Base-by-base conservation (phyloP, 2,888 invertebrate genomes). In the Acanthosepion pharaonis region DNA sequence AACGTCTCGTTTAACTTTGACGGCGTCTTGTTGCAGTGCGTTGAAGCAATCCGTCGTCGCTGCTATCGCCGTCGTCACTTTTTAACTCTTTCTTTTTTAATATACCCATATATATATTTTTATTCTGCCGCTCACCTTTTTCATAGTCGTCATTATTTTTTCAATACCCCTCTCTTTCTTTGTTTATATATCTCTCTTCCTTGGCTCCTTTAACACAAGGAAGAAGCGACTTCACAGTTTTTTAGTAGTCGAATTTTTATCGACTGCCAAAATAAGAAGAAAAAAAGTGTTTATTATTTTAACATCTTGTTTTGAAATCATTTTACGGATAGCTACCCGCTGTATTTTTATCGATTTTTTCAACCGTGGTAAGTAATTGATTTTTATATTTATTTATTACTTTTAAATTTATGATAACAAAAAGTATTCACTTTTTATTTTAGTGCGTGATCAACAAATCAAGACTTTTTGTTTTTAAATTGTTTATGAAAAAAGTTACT, bases 281-380 rank as follows among this genome's bases (percentile, higher is more conserved):
- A 33, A 78, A 78, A 3, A 78, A 15, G 11, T 78, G 0, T 78
- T 33, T 78, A 9, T 78, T 78, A 15, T 78, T 78, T n/a, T 78
- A 78, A 78, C 18, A 78, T 78, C n/a, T 33, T 33, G n/a, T 15
- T n/a, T 15, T 11, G 78, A 78, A 78, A 5, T n/a, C 78, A 23
- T 33, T 78, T 78, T 78, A 78, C 78, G 78, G 78, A 78, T 78
- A n/a, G 78, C 78, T 78, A 78, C 78, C 78, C n/a, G 78, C 78
- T 33, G 78, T 78, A 9, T 33, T 78, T 42, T 78, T 78, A 78
- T 78, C 33, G 78, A n/a, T n/a, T 78, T 78, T 9, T 33, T 5
- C n/a, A n/a, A 78, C 78, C 15, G 78, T 78, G 78, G 78, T 78
- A 78, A 78, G 78, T 78, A 78, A 1, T 59, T 59, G 23, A 6